These are phyloP conservation scores for Hybognathus amarus DNA, from an alignment of 2,797 vertebrate species.

Conservation along the genomic window DNA sequence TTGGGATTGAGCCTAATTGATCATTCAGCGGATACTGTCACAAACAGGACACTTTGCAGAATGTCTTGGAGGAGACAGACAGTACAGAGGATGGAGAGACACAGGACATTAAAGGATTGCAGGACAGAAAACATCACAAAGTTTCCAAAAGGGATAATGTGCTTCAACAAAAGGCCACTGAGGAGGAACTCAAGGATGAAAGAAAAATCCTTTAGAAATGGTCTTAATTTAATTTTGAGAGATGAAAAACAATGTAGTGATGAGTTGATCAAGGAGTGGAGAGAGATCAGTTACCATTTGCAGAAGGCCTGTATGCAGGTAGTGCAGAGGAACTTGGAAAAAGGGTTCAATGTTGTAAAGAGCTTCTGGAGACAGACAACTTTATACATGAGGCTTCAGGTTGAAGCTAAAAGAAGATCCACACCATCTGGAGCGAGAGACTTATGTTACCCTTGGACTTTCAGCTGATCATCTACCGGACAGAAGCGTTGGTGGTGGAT, in stretches of 20 bases:
- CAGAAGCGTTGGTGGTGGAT: neutral
- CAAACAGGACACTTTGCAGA: neutral
- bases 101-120: neutral
- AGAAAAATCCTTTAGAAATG: neutral
- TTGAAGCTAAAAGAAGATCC: no score
- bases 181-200: neutral
- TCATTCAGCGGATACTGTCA: neutral
- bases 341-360: no score
- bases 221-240: neutral
- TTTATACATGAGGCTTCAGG: no score
- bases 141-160: neutral
- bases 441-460: neutral
- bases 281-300: neutral
- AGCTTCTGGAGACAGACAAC: no score
- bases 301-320: no score
- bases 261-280: neutral
- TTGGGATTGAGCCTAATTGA: no score
- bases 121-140: neutral
- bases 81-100: neutral
- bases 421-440: neutral
- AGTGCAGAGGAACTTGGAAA: no score
- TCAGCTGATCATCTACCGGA: neutral
- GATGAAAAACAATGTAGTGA: neutral
- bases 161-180: neutral
- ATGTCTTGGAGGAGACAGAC: neutral